Evolutionary conservation across 2,888 invertebrate species (phyloP).

Genomic region (Drosophila neonasuta): DNA sequence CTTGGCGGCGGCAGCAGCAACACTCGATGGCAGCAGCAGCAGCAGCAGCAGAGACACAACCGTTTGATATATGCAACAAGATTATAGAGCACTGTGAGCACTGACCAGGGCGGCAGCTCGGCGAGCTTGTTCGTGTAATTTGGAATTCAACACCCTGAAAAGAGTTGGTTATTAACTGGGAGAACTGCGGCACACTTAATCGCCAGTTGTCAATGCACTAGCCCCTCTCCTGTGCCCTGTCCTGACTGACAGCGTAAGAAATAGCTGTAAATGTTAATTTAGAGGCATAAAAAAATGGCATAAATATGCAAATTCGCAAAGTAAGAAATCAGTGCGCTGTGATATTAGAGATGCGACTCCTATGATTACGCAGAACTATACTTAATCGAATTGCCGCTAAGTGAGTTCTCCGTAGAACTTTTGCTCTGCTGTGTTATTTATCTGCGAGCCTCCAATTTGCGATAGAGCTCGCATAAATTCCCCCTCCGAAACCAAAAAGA

Average conservation of each 20-base stretch:
- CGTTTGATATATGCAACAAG: constrained; percentile 69
- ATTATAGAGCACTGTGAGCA: constrained; percentile 54
- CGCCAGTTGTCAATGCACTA: constrained; percentile 47
- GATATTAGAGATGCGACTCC: background rate
- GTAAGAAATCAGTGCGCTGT: background rate
- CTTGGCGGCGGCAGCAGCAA: constrained; percentile 16
- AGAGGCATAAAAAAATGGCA: constrained; percentile 18
- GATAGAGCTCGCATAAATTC: constrained; percentile 4
- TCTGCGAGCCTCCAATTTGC: background rate
- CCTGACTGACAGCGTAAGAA: constrained; percentile 19
- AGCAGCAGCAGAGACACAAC: constrained; percentile 38
- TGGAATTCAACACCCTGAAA: constrained; percentile 70
- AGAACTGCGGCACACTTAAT: constrained; percentile 43
- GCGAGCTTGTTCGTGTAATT: constrained; percentile 62
- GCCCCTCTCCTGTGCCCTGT: background rate
- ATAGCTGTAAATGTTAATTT: constrained; percentile 23
- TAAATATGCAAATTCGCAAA: constrained; percentile 19
- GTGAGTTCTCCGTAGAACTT: background rate
- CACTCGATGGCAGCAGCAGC: constrained; percentile 16
- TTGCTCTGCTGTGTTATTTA: background rate
- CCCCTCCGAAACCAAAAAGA: background rate
- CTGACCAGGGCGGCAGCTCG: constrained; percentile 50
- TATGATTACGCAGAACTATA: constrained; percentile 1
- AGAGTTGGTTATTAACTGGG: constrained; percentile 57
- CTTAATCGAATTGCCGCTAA: background rate